Percentiles rank a stretch among this genome's conserved stretches.
These are phyloP conservation scores for Scotopteryx bipunctaria DNA, from an alignment of 2,888 invertebrate species.

Conservation along the genomic window DNA sequence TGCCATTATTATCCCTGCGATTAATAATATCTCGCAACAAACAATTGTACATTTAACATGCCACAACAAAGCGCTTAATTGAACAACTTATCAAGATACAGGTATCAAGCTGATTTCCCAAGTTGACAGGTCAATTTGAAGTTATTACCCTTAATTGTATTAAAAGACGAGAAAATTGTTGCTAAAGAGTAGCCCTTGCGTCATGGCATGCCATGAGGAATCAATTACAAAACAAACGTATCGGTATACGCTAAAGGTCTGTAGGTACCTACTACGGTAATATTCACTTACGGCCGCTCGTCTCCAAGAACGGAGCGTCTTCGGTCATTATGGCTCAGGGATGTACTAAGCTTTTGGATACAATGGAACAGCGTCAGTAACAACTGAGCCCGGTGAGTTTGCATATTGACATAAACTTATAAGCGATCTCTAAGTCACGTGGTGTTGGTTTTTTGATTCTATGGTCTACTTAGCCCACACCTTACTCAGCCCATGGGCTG, in stretches of 20 bases:
- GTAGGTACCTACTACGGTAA: no score
- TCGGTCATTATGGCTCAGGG: constrained; percentile 12
- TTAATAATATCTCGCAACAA: no score
- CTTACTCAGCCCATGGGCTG: no score
- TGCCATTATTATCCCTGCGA: no score
- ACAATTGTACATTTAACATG: neutral
- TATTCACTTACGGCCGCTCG: constrained; percentile 41
- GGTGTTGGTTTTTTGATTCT: no score
- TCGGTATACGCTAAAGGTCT: constrained; percentile 41
- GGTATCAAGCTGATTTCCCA: constrained; percentile 16
- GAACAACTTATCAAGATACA: constrained; percentile 15
- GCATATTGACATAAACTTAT: no score
- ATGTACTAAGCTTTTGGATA: neutral
- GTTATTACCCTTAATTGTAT: constrained; percentile 18
- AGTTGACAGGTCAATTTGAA: constrained; percentile 16
- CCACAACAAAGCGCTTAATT: constrained; percentile 4
- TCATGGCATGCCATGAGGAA: constrained; percentile 42
- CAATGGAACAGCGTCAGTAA: no score
- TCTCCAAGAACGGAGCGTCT: constrained; percentile 21
- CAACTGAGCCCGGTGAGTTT: no score
- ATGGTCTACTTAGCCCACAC: no score
- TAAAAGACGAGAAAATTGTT: constrained; percentile 23
- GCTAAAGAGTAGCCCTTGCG: constrained; percentile 16
- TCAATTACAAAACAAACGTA: constrained; percentile 43
- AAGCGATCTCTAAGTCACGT: no score